Evolutionary conservation across 2,888 invertebrate genomes (phyloP).

Genomic region (Matsumyia berberina): DNA sequence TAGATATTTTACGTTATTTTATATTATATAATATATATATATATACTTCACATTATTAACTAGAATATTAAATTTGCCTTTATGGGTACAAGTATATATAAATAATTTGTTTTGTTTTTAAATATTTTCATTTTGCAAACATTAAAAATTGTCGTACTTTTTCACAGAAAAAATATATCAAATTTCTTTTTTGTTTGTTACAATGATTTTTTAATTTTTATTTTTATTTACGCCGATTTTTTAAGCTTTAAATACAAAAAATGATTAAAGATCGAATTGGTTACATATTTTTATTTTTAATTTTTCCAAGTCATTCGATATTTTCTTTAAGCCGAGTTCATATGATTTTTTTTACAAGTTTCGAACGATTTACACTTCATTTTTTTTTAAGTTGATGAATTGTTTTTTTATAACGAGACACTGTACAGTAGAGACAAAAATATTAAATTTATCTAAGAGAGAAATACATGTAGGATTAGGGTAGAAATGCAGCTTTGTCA

Average conservation of each 20-base stretch:
- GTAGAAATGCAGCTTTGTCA: slow-evolving; percentile 47
- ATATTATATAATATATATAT: too few species aligned
- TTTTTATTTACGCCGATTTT: slow-evolving; percentile 34
- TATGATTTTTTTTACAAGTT: slow-evolving; percentile 19
- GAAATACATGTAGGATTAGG: slow-evolving; percentile 35
- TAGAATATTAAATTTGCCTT: slow-evolving; percentile 50
- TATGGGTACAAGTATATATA: slow-evolving; percentile 39
- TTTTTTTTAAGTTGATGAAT: neutral
- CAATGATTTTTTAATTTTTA: slow-evolving; percentile 22
- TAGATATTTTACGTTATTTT: slow-evolving; percentile 56
- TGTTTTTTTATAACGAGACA: slow-evolving; percentile 7
- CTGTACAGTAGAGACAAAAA: slow-evolving; percentile 45
- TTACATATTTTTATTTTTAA: slow-evolving; percentile 15
- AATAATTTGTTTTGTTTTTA: slow-evolving; percentile 47
- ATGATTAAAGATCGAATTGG: slow-evolving; percentile 4
- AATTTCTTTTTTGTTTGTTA: slow-evolving; percentile 23
- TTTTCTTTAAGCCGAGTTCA: slow-evolving; percentile 16
- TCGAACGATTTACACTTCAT: neutral
- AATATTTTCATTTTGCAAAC: slow-evolving; percentile 42
- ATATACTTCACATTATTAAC: slow-evolving; percentile 51
- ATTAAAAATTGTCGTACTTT: slow-evolving; percentile 67
- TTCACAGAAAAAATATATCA: slow-evolving; percentile 74
- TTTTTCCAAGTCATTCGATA: neutral
- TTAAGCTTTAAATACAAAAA: slow-evolving; percentile 10
- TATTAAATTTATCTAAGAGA: slow-evolving; percentile 38